Percentiles rank a stretch among this genome's conserved stretches.
These are phyloP conservation scores for Zosterops borbonicus DNA, from an alignment of 2,113 vertebrate genomes.

Conservation along the genomic window DNA sequence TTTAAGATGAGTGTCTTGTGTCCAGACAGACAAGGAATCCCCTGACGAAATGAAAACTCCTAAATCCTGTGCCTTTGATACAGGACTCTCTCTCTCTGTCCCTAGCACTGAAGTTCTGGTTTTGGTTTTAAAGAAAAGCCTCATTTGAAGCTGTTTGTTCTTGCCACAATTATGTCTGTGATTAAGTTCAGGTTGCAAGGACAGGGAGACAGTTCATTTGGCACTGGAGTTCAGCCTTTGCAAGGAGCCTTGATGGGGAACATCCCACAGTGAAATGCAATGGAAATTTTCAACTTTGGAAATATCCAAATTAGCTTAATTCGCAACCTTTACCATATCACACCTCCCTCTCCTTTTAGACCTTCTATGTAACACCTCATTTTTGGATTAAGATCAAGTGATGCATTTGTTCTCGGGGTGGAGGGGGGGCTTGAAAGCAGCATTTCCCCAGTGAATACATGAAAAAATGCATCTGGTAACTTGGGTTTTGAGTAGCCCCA, in stretches of 20 bases:
- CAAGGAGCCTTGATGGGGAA: accelerated
- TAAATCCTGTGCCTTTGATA: not conserved
- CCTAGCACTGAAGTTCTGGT: not conserved
- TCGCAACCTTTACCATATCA: not conserved
- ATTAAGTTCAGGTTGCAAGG: not conserved
- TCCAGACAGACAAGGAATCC: not conserved
- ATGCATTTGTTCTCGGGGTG: not conserved
- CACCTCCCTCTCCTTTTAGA: not conserved
- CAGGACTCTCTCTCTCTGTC: not conserved
- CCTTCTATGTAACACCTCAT: not conserved
- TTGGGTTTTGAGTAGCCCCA: not conserved
- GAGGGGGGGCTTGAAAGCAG: not conserved
- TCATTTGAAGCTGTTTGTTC: not conserved
- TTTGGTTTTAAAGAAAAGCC: not conserved
- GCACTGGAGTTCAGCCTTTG: not conserved
- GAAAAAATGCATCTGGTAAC: not conserved
- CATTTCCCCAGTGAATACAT: not conserved
- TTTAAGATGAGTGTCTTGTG: not conserved
- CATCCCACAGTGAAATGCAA: not conserved
- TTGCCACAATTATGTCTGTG: not conserved
- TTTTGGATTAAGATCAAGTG: not conserved
- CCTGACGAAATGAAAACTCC: not conserved
- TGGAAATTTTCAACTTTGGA: not conserved
- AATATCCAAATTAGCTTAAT: not conserved
- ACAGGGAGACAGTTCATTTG: not conserved